These are phyloP conservation scores for Oscheius myriophilus DNA, from an alignment of 2,888 invertebrate species.

Conservation along the genomic window DNA sequence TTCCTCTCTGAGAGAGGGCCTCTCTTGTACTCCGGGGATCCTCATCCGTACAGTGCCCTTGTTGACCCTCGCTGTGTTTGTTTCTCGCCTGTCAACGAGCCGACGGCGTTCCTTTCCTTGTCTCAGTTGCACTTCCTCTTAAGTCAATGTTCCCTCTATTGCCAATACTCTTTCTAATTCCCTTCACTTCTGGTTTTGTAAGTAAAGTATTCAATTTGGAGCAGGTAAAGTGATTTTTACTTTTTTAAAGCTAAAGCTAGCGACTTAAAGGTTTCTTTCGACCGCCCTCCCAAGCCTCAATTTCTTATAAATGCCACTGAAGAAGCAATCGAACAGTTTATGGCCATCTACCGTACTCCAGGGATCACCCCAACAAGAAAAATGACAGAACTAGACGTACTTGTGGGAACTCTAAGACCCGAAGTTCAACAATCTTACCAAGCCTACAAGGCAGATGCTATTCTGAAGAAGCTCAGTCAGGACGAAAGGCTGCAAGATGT, in stretches of 20 bases:
- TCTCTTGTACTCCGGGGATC: too few species aligned
- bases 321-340: constrained; percentile 54
- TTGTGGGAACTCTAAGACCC: constrained; percentile 51
- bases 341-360: constrained; percentile 56
- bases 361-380: constrained; percentile 47
- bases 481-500: constrained; percentile 52
- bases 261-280: constrained; percentile 30
- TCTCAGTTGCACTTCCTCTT: neutral
- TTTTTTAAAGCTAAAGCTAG: too few species aligned
- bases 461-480: constrained; percentile 45
- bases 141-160: constrained; percentile 5
- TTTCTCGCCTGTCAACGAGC: too few species aligned
- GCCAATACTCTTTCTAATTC: neutral
- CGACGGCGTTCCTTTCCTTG: too few species aligned
- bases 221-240: neutral
- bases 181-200: neutral
- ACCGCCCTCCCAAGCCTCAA: constrained; percentile 52
- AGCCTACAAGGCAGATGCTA: constrained; percentile 50
- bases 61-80: too few species aligned
- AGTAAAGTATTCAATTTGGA: constrained; percentile 24
- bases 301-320: constrained; percentile 54
- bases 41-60: too few species aligned
- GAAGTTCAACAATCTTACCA: constrained; percentile 55
- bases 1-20: too few species aligned
- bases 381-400: constrained; percentile 53